Evolutionary conservation across 2,888 invertebrate genomes (phyloP), one percentile per base, ranked within the genome.

Genomic region (Noctua fimbriata): DNA sequence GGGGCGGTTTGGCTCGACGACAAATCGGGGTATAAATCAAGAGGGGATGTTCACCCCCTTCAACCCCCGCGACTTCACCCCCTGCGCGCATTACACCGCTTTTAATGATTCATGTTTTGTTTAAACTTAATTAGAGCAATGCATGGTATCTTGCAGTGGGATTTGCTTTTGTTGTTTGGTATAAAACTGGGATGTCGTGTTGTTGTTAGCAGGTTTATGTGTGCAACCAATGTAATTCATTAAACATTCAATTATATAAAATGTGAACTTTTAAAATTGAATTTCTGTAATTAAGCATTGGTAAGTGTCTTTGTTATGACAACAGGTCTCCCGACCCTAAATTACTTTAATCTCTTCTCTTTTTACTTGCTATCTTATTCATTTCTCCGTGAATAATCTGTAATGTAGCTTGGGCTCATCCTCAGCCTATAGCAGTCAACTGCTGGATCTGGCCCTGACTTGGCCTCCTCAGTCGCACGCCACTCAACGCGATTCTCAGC

Each of bases 21-120:
- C 94, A 94, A 94, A 94, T 94, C 91, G 93, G 84, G 83, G 86
- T 84, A 91, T 94, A 94, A 94, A 94, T 94, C 92, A 92, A 86
- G 86, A 82, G 87, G 81, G 88, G 85, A 88, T 89, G 89, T 89
- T 90, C 81, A 71, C 79, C 82, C 79, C 73, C 72, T 75, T 70
- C 75, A 32, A 36, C 71, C 73, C 73, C 75, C 67, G 55, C 71
- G 63, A 67, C 69, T 72, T 63, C 83, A 58, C 67, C 78, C 79
- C 77, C 76, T 73, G 75, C 69, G 80, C 76, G 82, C 84, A 89
- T 84, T 84, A 84, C 87, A 87, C 82, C 85, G 86, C 83, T 89
- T 90, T 90, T 89, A 89, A 91, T 91, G 90, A 91, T 91, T 88
- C 87, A 90, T 90, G 87, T 85, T 87, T 89, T 90, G 89, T 91